phyloP scores from a whole-genome alignment of 2,797 vertebrate species.

The Enteromius argenteus region DNA sequence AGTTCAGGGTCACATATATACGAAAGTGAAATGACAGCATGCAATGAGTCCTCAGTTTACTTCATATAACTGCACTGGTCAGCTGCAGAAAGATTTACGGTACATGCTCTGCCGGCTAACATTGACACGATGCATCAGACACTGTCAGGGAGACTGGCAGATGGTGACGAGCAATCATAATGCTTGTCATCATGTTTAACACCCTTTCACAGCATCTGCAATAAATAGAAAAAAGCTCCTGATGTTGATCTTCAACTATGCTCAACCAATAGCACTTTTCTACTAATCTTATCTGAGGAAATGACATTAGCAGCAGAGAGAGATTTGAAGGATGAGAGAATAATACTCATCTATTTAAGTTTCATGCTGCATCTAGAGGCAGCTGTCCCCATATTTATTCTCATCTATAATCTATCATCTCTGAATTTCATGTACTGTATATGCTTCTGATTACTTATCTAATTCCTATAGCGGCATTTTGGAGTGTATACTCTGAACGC shows the following conservation, averaged over 20 bases:
- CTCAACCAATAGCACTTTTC: not conserved
- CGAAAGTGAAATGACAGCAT: not conserved
- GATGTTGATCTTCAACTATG: not conserved
- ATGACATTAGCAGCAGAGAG: not conserved
- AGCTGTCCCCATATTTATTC: conserved; percentile 3
- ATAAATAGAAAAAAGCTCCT: not conserved
- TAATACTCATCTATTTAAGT: conserved; percentile 35
- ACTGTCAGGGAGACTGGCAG: not conserved
- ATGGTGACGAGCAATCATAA: not conserved
- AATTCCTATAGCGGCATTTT: too few relatives aligned
- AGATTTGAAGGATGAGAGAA: conserved; percentile 1
- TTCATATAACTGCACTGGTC: not conserved
- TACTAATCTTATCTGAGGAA: not conserved
- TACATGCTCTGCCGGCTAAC: not conserved
- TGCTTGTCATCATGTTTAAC: not conserved
- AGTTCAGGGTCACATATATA: too few relatives aligned
- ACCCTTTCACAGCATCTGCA: not conserved
- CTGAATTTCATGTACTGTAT: not conserved
- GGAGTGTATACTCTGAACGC: too few relatives aligned
- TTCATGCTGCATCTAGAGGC: not conserved
- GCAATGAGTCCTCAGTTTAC: not conserved
- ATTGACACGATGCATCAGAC: not conserved
- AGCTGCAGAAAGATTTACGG: not conserved
- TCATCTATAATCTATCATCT: conserved; percentile 4
- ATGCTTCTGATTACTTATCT: too few relatives aligned